Percentiles rank a stretch among this genome's conserved stretches.
Evolutionary conservation across 2,113 vertebrate genomes (phyloP).

Genomic region (Nothocercus nigrocapillus): DNA sequence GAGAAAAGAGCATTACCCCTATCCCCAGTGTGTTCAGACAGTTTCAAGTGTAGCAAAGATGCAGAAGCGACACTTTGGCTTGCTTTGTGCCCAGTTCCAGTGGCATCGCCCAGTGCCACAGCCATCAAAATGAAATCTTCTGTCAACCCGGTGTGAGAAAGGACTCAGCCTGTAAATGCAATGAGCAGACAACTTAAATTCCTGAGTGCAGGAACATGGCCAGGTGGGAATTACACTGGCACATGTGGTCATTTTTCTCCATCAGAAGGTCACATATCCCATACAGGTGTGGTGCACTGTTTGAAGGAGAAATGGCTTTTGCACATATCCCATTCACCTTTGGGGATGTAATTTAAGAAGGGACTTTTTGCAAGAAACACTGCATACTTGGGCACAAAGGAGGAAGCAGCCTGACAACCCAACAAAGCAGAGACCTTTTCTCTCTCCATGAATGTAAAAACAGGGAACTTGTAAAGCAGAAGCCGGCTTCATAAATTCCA

Average conservation of each 20-base stretch:
- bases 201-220: not conserved
- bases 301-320: conserved; percentile 49
- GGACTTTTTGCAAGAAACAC: conserved; percentile 1
- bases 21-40: not conserved
- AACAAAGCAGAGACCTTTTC: conserved; percentile 52
- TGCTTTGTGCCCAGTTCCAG: not conserved
- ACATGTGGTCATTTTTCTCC: conserved; percentile 43
- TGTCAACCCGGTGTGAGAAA: accelerated
- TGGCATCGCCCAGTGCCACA: not conserved
- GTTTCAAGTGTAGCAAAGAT: not conserved
- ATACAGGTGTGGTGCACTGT: conserved; percentile 38
- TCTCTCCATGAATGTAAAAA: conserved; percentile 54
- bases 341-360: conserved; percentile 62
- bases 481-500: conserved; percentile 66
- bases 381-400: conserved; percentile 16
- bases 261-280: conserved; percentile 33
- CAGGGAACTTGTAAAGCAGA: conserved; percentile 38
- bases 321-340: conserved; percentile 32
- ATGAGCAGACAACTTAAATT: not conserved
- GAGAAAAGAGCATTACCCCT: not conserved
- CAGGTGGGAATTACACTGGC: conserved; percentile 18
- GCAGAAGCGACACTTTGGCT: not conserved
- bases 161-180: not conserved
- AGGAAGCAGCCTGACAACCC: conserved; percentile 56
- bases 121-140: not conserved